These are phyloP conservation scores for Rutilus rutilus DNA, from an alignment of 2,113 vertebrate species.

Conservation along the genomic window DNA sequence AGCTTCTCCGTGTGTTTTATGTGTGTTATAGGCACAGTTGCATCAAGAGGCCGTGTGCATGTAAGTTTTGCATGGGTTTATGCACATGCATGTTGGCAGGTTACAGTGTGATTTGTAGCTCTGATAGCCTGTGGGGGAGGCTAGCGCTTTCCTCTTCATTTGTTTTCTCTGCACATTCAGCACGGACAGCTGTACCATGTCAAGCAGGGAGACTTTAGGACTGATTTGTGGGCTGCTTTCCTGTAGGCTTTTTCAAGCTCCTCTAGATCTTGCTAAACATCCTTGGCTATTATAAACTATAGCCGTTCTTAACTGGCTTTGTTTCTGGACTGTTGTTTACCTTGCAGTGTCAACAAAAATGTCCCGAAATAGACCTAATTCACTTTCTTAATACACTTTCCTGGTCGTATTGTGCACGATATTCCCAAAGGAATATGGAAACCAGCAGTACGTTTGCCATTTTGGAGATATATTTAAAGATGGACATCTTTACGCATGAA, in stretches of 20 bases:
- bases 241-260: neutral
- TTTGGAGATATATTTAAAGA: no score
- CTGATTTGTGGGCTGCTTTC: constrained; percentile 36
- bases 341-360: neutral
- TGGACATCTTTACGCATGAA: no score
- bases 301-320: neutral
- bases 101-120: constrained; percentile 31
- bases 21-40: neutral
- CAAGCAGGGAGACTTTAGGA: constrained; percentile 35
- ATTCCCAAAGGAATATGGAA: neutral
- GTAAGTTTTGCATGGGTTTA: constrained; percentile 25
- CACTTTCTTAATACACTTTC: neutral
- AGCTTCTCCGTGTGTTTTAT: neutral
- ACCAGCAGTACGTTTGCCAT: no score
- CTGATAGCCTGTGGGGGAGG: constrained; percentile 37
- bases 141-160: constrained; percentile 29
- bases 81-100: constrained; percentile 5
- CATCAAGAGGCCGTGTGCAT: neutral
- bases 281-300: neutral
- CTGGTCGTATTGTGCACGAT: neutral
- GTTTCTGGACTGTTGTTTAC: neutral
- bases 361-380: neutral
- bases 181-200: constrained; percentile 50
- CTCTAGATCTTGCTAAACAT: constrained; percentile 17
- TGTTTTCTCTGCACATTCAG: constrained; percentile 47